Evolutionary conservation across 2,797 vertebrate species (phyloP).

Genomic region (Sebastes kiyomatsui): DNA sequence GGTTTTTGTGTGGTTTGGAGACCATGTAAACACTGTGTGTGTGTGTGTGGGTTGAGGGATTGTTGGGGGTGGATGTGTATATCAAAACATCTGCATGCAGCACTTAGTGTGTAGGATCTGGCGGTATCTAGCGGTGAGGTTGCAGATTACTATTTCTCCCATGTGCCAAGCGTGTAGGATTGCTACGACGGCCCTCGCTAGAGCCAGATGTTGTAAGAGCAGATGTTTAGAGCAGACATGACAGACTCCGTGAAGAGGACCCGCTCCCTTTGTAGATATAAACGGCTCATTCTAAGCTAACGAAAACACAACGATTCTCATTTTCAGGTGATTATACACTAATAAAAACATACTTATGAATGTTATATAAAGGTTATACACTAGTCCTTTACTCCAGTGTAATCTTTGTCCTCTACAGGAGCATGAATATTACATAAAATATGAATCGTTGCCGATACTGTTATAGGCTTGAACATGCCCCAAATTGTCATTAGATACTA

Average conservation of each 20-base stretch:
- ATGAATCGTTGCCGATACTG: background rate
- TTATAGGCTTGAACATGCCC: background rate
- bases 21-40: constrained; percentile 24
- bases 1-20: constrained; percentile 33
- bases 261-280: too few relatives aligned
- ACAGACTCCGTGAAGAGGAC: too few relatives aligned
- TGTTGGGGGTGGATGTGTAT: background rate
- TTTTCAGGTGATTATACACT: too few relatives aligned
- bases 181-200: too few relatives aligned
- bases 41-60: constrained; percentile 6
- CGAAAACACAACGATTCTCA: too few relatives aligned
- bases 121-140: too few relatives aligned
- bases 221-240: too few relatives aligned
- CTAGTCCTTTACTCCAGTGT: fast-evolving
- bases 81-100: constrained; percentile 16
- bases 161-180: too few relatives aligned
- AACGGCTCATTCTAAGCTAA: too few relatives aligned
- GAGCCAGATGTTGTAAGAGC: too few relatives aligned
- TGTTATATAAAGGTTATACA: fast-evolving
- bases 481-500: background rate
- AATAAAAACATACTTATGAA: too few relatives aligned
- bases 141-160: background rate
- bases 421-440: background rate
- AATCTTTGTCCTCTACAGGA: background rate
- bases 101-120: too few relatives aligned